A percentile compares a stretch with the other conserved stretches of the same genome.
These are phyloP conservation scores for Pardosa pseudoannulata DNA, from an alignment of 2,888 invertebrate genomes.

Conservation along the genomic window DNA sequence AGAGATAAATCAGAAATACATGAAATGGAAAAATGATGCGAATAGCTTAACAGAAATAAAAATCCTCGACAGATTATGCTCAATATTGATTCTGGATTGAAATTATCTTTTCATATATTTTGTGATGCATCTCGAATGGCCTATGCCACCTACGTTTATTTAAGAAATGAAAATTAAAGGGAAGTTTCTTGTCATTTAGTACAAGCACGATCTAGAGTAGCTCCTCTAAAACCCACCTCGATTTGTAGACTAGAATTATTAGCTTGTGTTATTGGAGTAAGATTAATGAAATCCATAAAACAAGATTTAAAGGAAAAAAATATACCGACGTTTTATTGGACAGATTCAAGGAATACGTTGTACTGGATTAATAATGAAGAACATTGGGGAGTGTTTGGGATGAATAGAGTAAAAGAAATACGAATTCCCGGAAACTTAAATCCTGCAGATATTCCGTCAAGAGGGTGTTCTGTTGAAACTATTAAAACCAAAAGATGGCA, in stretches of 20 bases:
- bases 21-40: too few species aligned
- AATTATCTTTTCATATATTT: neutral
- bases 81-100: too few species aligned
- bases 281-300: neutral
- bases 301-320: neutral
- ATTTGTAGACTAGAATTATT: neutral
- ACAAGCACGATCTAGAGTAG: neutral
- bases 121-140: neutral
- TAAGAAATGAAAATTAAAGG: neutral
- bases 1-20: too few species aligned
- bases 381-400: neutral
- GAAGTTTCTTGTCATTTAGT: neutral
- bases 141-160: neutral
- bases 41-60: too few species aligned
- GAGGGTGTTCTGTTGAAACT: neutral
- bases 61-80: too few species aligned
- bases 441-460: neutral
- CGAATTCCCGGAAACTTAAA: neutral
- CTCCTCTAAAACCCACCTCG: neutral
- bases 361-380: neutral
- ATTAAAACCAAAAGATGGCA: neutral
- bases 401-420: neutral
- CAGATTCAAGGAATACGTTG: neutral
- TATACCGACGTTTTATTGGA: neutral
- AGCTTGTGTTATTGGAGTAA: neutral